Evolutionary conservation across 2,888 invertebrate genomes (phyloP).

Genomic region (Melitaea athalia): DNA sequence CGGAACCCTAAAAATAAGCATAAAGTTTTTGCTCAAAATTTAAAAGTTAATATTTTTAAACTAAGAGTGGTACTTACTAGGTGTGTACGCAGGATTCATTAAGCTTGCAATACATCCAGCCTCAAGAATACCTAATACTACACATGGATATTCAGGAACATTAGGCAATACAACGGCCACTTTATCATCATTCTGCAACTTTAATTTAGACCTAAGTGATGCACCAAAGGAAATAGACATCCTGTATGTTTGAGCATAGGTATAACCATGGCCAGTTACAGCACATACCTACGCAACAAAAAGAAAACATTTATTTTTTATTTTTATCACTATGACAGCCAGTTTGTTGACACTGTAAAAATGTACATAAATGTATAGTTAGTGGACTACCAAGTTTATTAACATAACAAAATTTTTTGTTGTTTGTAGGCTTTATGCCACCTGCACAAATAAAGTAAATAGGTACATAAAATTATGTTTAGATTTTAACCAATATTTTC

Average conservation of each 20-base stretch:
- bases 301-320: neutral
- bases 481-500: too few species aligned
- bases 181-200: conserved; percentile 84
- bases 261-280: conserved; percentile 87
- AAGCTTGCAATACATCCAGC: conserved; percentile 87
- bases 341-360: too few species aligned
- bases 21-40: neutral
- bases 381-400: too few species aligned
- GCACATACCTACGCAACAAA: conserved; percentile 84
- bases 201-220: conserved; percentile 84
- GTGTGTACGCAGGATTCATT: conserved; percentile 84
- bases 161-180: conserved; percentile 89
- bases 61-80: conserved; percentile 53
- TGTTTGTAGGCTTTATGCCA: too few species aligned
- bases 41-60: neutral
- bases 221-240: conserved; percentile 84
- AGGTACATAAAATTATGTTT: too few species aligned
- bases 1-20: too few species aligned
- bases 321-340: too few species aligned
- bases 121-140: conserved; percentile 84
- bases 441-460: too few species aligned
- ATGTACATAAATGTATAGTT: too few species aligned
- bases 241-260: conserved; percentile 85
- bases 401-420: too few species aligned
- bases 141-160: conserved; percentile 87